Base-by-base conservation (phyloP, 2,113 vertebrate genomes). In the Sebastes schlegelii region DNA sequence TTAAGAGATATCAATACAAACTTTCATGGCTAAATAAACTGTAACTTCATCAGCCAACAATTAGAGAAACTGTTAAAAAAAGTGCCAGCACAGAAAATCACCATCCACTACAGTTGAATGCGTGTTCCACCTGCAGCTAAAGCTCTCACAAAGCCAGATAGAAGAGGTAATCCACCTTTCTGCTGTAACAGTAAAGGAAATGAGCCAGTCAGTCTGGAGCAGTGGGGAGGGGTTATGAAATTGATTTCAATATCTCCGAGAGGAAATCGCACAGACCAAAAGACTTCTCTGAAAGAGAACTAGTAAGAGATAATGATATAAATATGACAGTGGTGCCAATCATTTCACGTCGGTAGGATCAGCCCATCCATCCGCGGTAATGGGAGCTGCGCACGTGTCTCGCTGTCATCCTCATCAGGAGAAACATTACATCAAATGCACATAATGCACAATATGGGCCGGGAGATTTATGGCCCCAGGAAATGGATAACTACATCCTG, bases 401-500 rank as follows among this genome's bases (percentile, higher is more conserved):
- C 46, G 46, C 80, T 88, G 90, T 83, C 84, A 73, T 23, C 57
- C 83, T 74, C 61, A 66, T 80, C 80, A 76, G 79, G 43, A 70
- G 23, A 77, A 55, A 57, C 83, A 82, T 82, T 87, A 89, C 78
- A 82, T 86, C 82, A 86, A 82, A 89, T 74, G 74, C 57, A 82
- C 77, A 71, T 85, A 85, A 87, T 88, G 86, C 80, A 90, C 65
- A 82, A 72, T 80, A 74, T 74, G 69, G 73, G 34, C 75, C 77
- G 69, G 74, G 69, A 85, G 86, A 85, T 82, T 43, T 51, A 81
- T 52, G 34, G 68, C 75, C 43, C 17, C 83, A 85, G 91, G 87
- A 90, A 91, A 86, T 86, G 69, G 79, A 90, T 82, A 86, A 86
- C 70, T 90, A 69, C 79, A 80, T 90, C 86, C 85, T 88, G 79